Evolutionary conservation across 2,888 invertebrate genomes (phyloP), one percentile per base, ranked within the genome.

Genomic region (Cryptocephalus moraei): DNA sequence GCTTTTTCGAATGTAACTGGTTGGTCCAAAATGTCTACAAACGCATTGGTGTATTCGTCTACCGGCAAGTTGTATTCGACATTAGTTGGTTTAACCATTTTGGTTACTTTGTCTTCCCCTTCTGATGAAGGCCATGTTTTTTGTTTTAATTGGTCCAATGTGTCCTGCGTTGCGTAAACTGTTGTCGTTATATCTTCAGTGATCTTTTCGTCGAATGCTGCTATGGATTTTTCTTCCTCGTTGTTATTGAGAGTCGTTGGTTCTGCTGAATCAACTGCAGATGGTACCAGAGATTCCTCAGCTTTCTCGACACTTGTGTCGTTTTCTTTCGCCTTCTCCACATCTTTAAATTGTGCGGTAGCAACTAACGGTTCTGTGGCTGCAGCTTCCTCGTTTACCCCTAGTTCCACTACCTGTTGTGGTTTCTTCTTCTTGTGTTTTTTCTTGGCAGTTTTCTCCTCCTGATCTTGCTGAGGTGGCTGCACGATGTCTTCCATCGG

Each of bases 11-110:
- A 48, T 11, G 49, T 50, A 34, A 57, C 48, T 33, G 61, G 55
- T 44, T 62, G 60, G 51, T 64, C 62, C 39, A 63, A 43, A 12
- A 61, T 48, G 12, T 58, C 55, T 48, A 60, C 51, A 54, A 57
- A 60, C 36, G 55, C 46, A 41, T 49, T 45, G 31, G 53, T 52
- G 22, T 58, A 39, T 33, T 52, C 49, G 51, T 61, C 60, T 12
- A 60, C 49, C 8, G 62, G 57, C 38, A 58, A 44, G 14, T 56
- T 59, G 41, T 61, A 58, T 33, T 51, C 57, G 33, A 47, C 44
- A 40, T 49, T 49, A n/a, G 38, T 44, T 31, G 41, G 43, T 13
- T 22, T 6, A 22, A 22, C 22, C 6, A n/a, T n/a, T n/a, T n/a
- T n/a, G n/a, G 22, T 41, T 13, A 13, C 14, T 36, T 31, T n/a